phyloP scores from a whole-genome alignment of 2,797 vertebrate genomes.

The Poecilia picta region DNA sequence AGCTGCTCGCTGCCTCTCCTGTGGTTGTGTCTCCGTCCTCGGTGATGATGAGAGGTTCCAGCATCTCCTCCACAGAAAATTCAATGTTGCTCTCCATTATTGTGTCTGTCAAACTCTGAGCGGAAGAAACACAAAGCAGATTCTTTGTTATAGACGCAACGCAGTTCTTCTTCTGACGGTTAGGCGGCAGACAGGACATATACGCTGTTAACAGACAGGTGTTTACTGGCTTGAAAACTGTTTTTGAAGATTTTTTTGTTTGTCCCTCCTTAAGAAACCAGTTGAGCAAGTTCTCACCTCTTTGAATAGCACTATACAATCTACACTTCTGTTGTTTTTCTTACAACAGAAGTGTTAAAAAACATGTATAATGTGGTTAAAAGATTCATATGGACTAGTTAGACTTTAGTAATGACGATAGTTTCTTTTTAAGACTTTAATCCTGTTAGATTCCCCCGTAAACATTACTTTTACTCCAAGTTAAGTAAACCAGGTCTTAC shows the following conservation, averaged over 20 bases:
- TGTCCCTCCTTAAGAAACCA: conserved; percentile 39
- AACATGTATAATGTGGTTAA: not conserved
- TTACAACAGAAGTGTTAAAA: conserved; percentile 1
- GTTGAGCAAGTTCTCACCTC: conserved; percentile 59
- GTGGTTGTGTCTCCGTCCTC: conserved; percentile 67
- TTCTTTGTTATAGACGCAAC: not conserved
- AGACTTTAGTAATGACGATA: not conserved
- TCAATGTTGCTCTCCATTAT: conserved; percentile 61
- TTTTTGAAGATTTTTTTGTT: conserved; percentile 5
- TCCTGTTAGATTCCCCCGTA: not conserved
- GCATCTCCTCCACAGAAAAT: conserved; percentile 58
- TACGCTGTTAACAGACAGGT: not conserved
- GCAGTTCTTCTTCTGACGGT: not conserved
- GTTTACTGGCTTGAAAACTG: not conserved
- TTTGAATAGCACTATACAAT: conserved; percentile 18
- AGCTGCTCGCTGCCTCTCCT: not conserved
- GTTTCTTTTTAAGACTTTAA: not conserved
- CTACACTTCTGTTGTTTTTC: not conserved
- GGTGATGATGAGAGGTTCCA: conserved; percentile 72
- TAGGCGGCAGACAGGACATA: not conserved
- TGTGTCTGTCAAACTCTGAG: conserved; percentile 43
- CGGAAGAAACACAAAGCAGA: conserved; percentile 20
- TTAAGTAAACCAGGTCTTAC: conserved; percentile 41
- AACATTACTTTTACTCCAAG: not conserved
- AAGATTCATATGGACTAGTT: not conserved